Percentiles rank a stretch among this genome's conserved stretches.
Evolutionary conservation across 1,140 invertebrate genomes (phyloP).

Genomic region (Tribolium madens): DNA sequence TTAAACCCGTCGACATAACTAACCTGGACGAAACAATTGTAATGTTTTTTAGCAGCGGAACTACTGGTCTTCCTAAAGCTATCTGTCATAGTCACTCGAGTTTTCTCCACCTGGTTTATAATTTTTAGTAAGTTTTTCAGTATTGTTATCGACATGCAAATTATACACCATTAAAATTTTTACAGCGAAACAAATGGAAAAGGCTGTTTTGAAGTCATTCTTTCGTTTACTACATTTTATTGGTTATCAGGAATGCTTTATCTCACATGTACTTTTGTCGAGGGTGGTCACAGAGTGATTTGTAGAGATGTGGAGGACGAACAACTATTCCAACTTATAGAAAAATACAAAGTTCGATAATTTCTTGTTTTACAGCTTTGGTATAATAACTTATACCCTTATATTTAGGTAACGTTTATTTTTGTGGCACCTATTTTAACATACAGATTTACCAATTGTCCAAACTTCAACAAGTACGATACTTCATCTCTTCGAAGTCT

Average conservation of each 20-base stretch:
- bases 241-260: background rate
- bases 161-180: background rate
- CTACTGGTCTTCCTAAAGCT: conserved; percentile 81
- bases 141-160: background rate
- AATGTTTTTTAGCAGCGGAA: conserved; percentile 74
- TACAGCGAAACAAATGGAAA: background rate
- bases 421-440: conserved; percentile 9
- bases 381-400: background rate
- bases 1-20: conserved; percentile 52
- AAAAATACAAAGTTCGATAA: conserved; percentile 5
- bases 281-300: background rate
- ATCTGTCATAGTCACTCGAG: conserved; percentile 74
- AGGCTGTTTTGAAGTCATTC: background rate
- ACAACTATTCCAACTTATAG: conserved; percentile 1
- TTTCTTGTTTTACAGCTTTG: background rate
- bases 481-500: background rate
- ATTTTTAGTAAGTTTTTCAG: conserved; percentile 2
- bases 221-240: conserved; percentile 22
- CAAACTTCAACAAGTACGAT: background rate
- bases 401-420: conserved; percentile 22
- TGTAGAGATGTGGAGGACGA: background rate
- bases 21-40: conserved; percentile 58
- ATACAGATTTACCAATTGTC: conserved; percentile 1
- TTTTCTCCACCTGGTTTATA: background rate
- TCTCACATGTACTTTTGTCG: background rate